phyloP scores from a whole-genome alignment of 2,888 invertebrate species.

The Gerris lacustris region DNA sequence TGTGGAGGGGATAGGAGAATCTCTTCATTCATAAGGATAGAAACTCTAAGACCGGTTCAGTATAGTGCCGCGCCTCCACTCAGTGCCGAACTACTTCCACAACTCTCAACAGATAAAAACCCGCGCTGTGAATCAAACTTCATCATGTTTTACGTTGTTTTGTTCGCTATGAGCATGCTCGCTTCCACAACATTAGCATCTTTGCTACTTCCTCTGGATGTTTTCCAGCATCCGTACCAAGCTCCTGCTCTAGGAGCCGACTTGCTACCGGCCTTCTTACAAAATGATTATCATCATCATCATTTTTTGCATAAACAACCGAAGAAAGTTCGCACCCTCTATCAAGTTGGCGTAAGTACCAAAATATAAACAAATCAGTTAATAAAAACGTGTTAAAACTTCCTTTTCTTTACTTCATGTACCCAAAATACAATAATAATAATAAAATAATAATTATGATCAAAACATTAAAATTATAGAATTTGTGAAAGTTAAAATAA shows the following conservation, averaged over 20 bases:
- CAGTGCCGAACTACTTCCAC: background rate
- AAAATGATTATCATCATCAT: conserved; percentile 1
- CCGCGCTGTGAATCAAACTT: background rate
- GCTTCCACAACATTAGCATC: background rate
- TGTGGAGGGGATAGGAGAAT: too few species aligned
- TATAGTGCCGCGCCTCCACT: background rate
- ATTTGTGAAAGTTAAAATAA: too few species aligned
- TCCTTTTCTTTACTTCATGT: too few species aligned
- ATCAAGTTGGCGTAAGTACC: background rate
- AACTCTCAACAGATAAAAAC: background rate
- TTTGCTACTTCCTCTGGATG: background rate
- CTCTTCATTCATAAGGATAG: background rate
- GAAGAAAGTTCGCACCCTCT: background rate
- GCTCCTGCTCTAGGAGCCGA: background rate
- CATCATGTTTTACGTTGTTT: background rate
- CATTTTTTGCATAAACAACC: background rate
- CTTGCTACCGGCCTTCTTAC: background rate
- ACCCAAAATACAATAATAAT: too few species aligned
- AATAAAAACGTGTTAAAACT: too few species aligned
- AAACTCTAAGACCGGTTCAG: background rate
- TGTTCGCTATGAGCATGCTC: background rate
- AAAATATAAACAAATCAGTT: background rate
- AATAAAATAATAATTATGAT: too few species aligned
- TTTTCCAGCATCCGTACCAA: background rate
- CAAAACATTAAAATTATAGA: too few species aligned